These are phyloP conservation scores for Pseudotriccus pelzelni DNA, from an alignment of 2,797 vertebrate genomes.

Conservation along the genomic window DNA sequence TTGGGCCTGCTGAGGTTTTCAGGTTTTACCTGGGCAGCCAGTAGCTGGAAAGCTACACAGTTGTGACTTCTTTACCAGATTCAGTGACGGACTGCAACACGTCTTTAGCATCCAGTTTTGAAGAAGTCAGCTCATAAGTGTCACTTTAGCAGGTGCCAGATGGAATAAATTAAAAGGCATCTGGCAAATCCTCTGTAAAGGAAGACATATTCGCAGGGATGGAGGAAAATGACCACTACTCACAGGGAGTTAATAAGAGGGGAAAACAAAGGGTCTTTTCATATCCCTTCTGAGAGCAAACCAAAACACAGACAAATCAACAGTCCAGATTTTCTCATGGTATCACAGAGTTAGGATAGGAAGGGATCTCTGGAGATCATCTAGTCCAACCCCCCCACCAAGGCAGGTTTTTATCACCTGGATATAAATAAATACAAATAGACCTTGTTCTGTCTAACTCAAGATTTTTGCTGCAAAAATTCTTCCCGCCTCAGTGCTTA, in stretches of 20 bases:
- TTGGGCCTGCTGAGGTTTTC: neutral
- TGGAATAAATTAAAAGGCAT: neutral
- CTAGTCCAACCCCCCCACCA: neutral
- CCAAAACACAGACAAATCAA: neutral
- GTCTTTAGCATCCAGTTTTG: neutral
- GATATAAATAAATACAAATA: neutral
- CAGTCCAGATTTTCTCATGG: neutral
- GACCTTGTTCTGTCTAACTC: neutral
- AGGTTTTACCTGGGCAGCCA: neutral
- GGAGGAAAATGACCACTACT: neutral
- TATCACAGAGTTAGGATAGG: neutral
- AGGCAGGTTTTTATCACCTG: neutral
- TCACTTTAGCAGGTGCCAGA: neutral
- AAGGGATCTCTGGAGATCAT: neutral
- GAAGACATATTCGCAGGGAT: neutral
- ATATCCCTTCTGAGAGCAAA: neutral
- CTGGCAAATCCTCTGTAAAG: neutral
- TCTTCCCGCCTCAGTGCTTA: neutral
- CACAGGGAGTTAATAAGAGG: neutral
- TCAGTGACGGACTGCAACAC: neutral
- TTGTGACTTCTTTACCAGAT: neutral
- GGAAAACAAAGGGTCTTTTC: neutral
- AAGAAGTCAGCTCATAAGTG: neutral
- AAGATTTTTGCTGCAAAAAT: neutral
- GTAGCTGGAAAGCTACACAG: neutral